phyloP scores from a whole-genome alignment of 37 sponge, comb jelly and placozoan species.

The Spongilla lacustris region DNA sequence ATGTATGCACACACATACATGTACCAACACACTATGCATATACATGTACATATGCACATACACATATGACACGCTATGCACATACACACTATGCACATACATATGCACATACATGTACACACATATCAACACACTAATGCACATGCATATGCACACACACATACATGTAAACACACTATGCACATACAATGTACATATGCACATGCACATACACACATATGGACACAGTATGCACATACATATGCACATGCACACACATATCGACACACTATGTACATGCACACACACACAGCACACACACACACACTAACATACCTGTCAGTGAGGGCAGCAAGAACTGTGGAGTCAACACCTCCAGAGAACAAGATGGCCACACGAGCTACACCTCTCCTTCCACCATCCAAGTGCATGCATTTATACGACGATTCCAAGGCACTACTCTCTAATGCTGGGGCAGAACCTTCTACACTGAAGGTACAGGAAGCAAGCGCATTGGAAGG shows the following conservation, averaged over 20 bases:
- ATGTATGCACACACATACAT: neutral
- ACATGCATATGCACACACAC: too few species aligned
- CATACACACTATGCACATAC: too few species aligned
- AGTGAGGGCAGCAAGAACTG: constrained; percentile 88
- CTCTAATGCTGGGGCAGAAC: neutral
- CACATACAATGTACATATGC: neutral
- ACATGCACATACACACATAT: neutral
- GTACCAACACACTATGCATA: neutral
- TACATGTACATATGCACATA: neutral
- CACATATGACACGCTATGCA: neutral
- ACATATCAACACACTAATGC: too few species aligned
- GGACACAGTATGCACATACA: neutral
- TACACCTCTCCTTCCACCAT: neutral
- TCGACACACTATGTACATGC: neutral
- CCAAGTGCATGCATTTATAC: neutral
- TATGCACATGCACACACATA: neutral
- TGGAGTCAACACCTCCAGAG: constrained; percentile 96
- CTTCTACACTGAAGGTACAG: too few species aligned
- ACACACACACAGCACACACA: neutral
- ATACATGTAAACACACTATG: too few species aligned
- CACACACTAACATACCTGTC: constrained; percentile 67
- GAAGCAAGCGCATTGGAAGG: too few species aligned
- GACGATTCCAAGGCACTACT: neutral
- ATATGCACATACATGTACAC: too few species aligned
- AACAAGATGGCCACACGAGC: constrained; percentile 90